Evolutionary conservation across 2,888 invertebrate species (phyloP), one percentile per base, ranked within the genome.

Genomic region (Elegia similella): DNA sequence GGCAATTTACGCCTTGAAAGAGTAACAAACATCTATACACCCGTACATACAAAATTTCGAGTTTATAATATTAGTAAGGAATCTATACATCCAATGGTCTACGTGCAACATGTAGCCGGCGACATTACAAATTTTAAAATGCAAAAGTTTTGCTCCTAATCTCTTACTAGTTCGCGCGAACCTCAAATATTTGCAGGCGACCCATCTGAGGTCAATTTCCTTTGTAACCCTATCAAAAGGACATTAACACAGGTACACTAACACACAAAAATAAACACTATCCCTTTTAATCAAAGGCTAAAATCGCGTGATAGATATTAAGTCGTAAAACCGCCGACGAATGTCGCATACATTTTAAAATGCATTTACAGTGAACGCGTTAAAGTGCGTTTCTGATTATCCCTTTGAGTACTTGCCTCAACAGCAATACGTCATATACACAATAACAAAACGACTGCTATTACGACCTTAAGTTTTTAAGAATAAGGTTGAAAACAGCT

Each of bases 141-240:
- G 76, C 72, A 74, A 72, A 72, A 77, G 70, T 78, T 78, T 72
- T 71, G 70, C 75, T 70, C 76, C 82, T 87, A 86, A 86, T 86
- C 85, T 82, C 75, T 80, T 78, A 78, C 80, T 80, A 78, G 78
- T 82, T 84, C 80, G 73, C 82, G 78, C 78, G 78, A 74, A 76
- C 72, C 78, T 80, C 89, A 88, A 89, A 90, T 86, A 88, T 88
- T 89, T 89, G 84, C 86, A 82, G 80, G 76, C 82, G 76, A 78
- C 77, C 79, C 84, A 83, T 78, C 86, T 84, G 86, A 89, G 89
- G 90, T 89, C 88, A 89, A 88, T 89, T 88, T 89, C 80, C 77
- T 72, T 59, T 58, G 43, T 7, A 55, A 23, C 15, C 58, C 42
- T 63, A 65, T 58, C 42, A 69, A 76, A 84, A 83, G 59, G 65